Percentiles rank a stretch among this genome's conserved stretches.
Evolutionary conservation across 2,113 vertebrate species (phyloP).

Genomic region (Sturnira hondurensis): DNA sequence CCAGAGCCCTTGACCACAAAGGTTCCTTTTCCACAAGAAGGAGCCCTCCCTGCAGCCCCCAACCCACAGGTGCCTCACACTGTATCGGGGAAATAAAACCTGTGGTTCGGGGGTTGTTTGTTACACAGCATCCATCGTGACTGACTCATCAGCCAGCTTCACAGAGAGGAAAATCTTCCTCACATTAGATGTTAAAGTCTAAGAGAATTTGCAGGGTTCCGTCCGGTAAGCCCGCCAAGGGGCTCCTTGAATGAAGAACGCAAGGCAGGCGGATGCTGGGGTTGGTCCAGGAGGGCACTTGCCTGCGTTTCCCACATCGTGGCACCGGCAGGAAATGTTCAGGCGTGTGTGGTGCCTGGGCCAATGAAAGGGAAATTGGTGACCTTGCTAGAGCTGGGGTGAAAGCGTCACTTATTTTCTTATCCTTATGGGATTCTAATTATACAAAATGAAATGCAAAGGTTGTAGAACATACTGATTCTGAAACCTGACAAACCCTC

Average conservation of each 20-base stretch:
- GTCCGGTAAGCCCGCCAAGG: background rate
- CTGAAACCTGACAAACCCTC: background rate
- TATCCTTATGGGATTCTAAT: background rate
- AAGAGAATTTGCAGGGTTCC: background rate
- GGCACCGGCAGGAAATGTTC: background rate
- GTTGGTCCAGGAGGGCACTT: background rate
- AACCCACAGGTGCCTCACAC: background rate
- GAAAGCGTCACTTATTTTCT: background rate
- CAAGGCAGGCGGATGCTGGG: background rate
- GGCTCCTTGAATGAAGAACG: background rate
- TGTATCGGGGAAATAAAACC: background rate
- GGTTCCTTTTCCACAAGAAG: background rate
- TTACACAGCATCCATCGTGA: background rate
- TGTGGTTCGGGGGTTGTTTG: background rate
- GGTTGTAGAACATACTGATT: background rate
- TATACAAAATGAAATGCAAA: background rate
- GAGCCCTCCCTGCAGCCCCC: background rate
- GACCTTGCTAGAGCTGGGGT: background rate
- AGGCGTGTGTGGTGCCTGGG: no score
- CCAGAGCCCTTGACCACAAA: background rate
- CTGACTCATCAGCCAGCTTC: background rate
- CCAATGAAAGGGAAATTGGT: background rate
- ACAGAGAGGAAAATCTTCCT: background rate
- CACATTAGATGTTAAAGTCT: background rate
- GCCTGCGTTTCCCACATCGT: rapidly evolving